These are phyloP conservation scores for Nomada ferruginata DNA, from an alignment of 2,888 invertebrate genomes.

Conservation along the genomic window DNA sequence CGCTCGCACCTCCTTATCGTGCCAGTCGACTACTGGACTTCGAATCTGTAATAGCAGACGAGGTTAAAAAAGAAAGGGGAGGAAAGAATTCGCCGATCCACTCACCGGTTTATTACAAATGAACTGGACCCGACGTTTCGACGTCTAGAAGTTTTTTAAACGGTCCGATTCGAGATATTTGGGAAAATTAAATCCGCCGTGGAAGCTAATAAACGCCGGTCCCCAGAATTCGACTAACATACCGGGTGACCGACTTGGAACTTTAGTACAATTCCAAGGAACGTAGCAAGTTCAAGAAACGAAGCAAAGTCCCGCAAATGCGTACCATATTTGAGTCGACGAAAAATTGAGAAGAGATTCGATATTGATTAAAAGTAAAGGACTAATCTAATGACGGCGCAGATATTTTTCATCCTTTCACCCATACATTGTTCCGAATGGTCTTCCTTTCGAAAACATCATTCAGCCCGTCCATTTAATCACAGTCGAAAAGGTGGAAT, in stretches of 20 bases:
- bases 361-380: no score
- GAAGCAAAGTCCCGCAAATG: no score
- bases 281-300: no score
- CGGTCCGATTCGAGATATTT: conserved; percentile 2
- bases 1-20: conserved; percentile 56
- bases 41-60: conserved; percentile 7
- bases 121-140: not conserved
- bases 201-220: conserved; percentile 8
- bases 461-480: no score
- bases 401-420: no score
- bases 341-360: no score
- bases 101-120: not conserved
- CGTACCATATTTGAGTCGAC: no score
- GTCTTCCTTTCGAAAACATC: no score
- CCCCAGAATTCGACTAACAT: not conserved
- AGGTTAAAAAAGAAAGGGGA: not conserved
- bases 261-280: no score
- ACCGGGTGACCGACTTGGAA: conserved; percentile 8
- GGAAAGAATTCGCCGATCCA: not conserved
- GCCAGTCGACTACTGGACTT: conserved; percentile 41
- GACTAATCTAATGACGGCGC: no score
- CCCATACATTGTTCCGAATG: no score
- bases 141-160: conserved; percentile 4
- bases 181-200: conserved; percentile 20
- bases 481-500: no score